Base-by-base conservation (phyloP, 2,888 invertebrate genomes). In the Drosophila formosana region DNA sequence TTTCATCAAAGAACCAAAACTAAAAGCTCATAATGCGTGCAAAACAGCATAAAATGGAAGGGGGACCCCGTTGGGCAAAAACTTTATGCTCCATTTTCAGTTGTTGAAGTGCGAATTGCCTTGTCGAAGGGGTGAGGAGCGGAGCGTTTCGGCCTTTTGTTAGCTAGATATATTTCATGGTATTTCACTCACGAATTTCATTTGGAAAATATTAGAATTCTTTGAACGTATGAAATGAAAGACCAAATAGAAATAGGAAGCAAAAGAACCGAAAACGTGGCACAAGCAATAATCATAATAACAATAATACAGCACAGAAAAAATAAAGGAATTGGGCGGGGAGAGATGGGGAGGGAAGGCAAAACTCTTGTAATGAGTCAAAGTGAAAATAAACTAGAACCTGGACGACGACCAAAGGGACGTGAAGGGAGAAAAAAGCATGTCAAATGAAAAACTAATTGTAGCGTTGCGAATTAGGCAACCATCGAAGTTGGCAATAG, bases 171-270 rank as follows among this genome's bases (percentile, higher is more conserved):
- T 78, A 75, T 78, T 66, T 80, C 75, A 81, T 76, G 77, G 82
- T 83, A 83, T 88, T 84, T 84, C 72, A 74, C 88, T 86, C 83
- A 84, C 83, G 88, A 84, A 84, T 75, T 86, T 88, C 83, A 84
- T 88, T 84, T 88, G 8, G 58, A 69, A 67, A 66, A 79, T 85
- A 87, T 88, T 88, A 88, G 82, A 83, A 88, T 83, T 84, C 82
- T 77, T 70, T 52, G 62, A 71, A 52, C 74, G 75, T 78, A 58
- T 25, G 51, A 39, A 28, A 28, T 13, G 39, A 6, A 39, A 8
- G 8, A 32, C 6, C 32, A 8, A 5, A 34, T 9, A 34, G 11
- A n/a, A 51, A 51, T 56, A 46, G 53, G 11, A 58, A 28, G 45
- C 13, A 43, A 53, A 51, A 61, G 43, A 63, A 37, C 32, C 18